Conservation (phyloP, 2,797 vertebrate genomes). For the Tadarida brasiliensis region DNA sequence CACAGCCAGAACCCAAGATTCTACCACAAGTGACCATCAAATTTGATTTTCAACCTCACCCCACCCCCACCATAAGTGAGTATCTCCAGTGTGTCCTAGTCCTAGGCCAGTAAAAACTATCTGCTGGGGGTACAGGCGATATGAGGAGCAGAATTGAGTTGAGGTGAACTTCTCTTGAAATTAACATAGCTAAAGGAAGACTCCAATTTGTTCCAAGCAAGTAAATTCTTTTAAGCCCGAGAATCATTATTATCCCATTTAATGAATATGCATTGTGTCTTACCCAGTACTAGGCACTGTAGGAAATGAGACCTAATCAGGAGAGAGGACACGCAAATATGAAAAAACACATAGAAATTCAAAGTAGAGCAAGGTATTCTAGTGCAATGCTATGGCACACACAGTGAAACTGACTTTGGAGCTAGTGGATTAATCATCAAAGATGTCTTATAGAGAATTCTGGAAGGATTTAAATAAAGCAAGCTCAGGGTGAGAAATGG, state of each 20-base stretch:
- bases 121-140: not conserved
- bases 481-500: not conserved
- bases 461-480: constrained; percentile 15
- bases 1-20: constrained; percentile 93
- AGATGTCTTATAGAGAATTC: constrained; percentile 3
- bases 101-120: constrained; percentile 77
- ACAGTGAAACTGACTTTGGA: not conserved
- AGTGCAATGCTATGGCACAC: not conserved
- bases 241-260: not conserved
- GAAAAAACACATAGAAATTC: not conserved
- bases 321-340: constrained; percentile 27
- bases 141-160: constrained; percentile 9
- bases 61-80: not conserved
- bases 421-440: not conserved
- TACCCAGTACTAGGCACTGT: not conserved
- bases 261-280: not conserved
- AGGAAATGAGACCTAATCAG: constrained; percentile 11
- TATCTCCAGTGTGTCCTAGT: constrained; percentile 14
- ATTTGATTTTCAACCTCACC: not conserved
- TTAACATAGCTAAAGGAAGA: not conserved
- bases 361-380: not conserved
- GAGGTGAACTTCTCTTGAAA: constrained; percentile 27
- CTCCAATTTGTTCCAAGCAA: not conserved
- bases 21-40: constrained; percentile 91
- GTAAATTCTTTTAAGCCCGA: constrained; percentile 25